Evolutionary conservation across 2,113 vertebrate genomes (phyloP), one percentile per base, ranked within the genome.

Genomic region (Colius striatus): DNA sequence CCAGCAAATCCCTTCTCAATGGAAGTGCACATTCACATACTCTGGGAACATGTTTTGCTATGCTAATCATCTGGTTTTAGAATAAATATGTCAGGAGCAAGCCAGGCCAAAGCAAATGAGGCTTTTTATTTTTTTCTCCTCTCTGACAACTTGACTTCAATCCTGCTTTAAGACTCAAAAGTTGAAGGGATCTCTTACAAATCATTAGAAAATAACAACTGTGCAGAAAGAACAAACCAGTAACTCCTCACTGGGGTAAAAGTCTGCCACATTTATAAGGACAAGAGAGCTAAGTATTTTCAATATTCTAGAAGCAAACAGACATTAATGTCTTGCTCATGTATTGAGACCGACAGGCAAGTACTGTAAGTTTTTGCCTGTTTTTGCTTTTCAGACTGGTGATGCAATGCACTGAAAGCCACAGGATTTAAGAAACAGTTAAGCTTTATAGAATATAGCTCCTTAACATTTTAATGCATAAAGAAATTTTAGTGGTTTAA

Each of bases 1-100:
- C 78, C 90, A 92, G 84, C 75, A 96, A 97, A 96, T 96, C 95
- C 93, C 62, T 91, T 82, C 88, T 95, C 92, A 90, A 70, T 94
- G 70, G 88, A 79, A 72, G 36, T 2, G 66, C 72, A 36, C 61
- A 63, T 72, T 91, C 87, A 22, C 50, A 30, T 1, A 36, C 68
- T 73, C 79, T 23, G 45, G 83, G 93, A 96, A 90, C 80, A 48
- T 7, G 36, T 61, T 93, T 88, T 90, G 78, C 92, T 89, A 45
- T 70, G 91, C 87, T 95, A 94, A 89, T 94, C 78, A 87, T 60
- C 73, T 77, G 47, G 54, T 12, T 92, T 78, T 73, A 81, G 57
- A 95, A 80, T 51, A 87, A 97, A 92, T 41, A 58, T 71, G 43
- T n/a, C 92, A 92, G 68, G 17, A 96, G 26, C 62, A 87, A 91